Evolutionary conservation across 1,140 invertebrate genomes (phyloP), one percentile per base, ranked within the genome.

Genomic region (Drosophila neocordata): DNA sequence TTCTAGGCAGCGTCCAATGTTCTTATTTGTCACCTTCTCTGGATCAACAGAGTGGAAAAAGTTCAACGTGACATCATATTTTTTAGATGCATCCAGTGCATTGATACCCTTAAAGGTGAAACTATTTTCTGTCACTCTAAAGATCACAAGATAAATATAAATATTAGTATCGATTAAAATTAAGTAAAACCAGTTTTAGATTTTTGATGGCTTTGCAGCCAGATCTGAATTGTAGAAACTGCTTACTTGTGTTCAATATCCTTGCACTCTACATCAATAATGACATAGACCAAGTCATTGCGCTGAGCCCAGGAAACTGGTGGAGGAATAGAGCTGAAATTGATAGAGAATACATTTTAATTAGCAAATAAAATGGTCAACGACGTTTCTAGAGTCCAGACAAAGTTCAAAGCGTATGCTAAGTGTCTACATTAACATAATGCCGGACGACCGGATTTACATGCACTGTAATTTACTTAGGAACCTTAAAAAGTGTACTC

Each of bases 271-370:
- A 99, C 92, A 91, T 96, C 96, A 83, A 99, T 95, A 52, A 97
- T 98, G 57, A 99, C 92, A 92, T 95, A 98, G 41, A 99, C 92
- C 76, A 95, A 92, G 77, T 95, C 94, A 83, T 93, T 95, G 88
- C 96, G 94, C 92, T 99, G 97, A 15, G 98, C 98, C 98, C 98
- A 99, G 87, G 96, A 95, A 41, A 98, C 95, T 52, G 96, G 95
- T 37, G 97, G 97, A 70, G 96, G 96, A 79, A 93, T 92, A 77
- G 93, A 94, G 65, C 90, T 91, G 73, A 51, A 90, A 77, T 22
- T 13, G 8, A 56, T 62, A 64, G 1, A 18, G n/a, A 18, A 11
- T 15, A 20, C 8, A 9, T 48, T 48, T 20, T 11, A 48, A 18
- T 20, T 11, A 48, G 8, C 8, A n/a, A 4, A 38, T 18, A 48